Percentiles rank a stretch among this genome's conserved stretches.
These are phyloP conservation scores for Guaruba guarouba DNA, from an alignment of 2,113 vertebrate genomes.

Conservation along the genomic window DNA sequence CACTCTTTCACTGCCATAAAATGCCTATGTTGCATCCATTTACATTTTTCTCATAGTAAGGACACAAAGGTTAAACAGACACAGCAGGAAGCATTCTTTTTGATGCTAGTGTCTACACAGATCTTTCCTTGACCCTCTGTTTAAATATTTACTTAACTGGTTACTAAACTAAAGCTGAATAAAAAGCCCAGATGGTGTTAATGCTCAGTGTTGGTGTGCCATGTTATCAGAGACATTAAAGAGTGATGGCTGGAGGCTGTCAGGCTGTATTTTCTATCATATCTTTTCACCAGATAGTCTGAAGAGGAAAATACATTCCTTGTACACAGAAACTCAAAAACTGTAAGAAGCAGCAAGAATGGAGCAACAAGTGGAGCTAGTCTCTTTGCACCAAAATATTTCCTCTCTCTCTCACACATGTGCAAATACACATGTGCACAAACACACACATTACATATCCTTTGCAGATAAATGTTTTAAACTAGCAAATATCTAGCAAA, in stretches of 20 bases:
- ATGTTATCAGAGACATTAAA: not conserved
- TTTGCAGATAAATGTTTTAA: not conserved
- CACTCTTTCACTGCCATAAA: not conserved
- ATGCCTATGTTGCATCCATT: not conserved
- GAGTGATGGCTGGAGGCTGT: not conserved
- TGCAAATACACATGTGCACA: accelerated
- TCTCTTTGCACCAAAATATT: not conserved
- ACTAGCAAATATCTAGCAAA: not conserved
- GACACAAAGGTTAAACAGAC: not conserved
- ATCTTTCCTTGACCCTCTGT: not conserved
- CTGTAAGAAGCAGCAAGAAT: not conserved
- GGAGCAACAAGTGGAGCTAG: not conserved
- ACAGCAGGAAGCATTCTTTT: not conserved
- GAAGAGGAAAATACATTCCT: not conserved
- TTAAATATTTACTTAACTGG: not conserved
- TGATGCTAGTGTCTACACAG: not conserved
- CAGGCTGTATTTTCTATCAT: not conserved
- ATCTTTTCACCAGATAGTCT: not conserved
- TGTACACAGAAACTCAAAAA: not conserved
- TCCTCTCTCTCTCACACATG: not conserved
- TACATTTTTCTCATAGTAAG: not conserved
- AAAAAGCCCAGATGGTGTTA: not conserved
- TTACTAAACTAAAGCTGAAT: not conserved
- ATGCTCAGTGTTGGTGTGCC: not conserved
- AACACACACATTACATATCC: not conserved